Evolutionary conservation across 1,140 invertebrate species (phyloP).

Genomic region (Tetramorium simillimum): DNA sequence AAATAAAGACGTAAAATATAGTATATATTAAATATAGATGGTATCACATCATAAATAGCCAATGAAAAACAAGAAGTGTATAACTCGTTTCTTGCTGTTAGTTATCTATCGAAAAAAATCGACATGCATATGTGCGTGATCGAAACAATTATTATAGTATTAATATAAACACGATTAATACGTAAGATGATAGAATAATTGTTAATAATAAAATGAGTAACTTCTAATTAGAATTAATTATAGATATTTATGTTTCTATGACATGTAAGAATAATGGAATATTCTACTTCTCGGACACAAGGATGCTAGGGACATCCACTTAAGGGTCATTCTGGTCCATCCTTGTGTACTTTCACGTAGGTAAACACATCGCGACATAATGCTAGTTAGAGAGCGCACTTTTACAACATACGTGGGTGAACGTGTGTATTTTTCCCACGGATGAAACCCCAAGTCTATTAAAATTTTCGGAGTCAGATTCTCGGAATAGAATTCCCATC

Average conservation of each 20-base stretch:
- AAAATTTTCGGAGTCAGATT: constrained; percentile 43
- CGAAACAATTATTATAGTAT: neutral
- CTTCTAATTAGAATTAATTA: neutral
- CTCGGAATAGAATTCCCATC: neutral
- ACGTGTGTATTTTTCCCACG: constrained; percentile 54
- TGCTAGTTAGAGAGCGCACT: constrained; percentile 40
- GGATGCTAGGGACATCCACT: constrained; percentile 17
- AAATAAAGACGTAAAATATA: constrained; percentile 14
- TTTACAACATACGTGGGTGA: constrained; percentile 14
- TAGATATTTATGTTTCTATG: neutral
- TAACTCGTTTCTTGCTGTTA: constrained; percentile 19
- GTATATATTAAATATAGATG: too few relatives aligned
- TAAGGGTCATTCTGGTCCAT: constrained; percentile 32
- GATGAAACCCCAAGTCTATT: constrained; percentile 1
- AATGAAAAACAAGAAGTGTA: neutral
- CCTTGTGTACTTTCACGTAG: constrained; percentile 31
- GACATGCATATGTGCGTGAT: neutral
- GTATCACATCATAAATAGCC: neutral
- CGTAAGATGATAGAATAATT: neutral
- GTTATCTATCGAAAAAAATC: neutral
- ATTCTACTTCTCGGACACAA: constrained; percentile 13
- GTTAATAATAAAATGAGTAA: neutral
- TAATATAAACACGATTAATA: neutral
- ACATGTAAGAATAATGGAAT: neutral
- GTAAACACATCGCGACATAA: constrained; percentile 50